Evolutionary conservation across 1,140 invertebrate species (phyloP), one percentile per base, ranked within the genome.

Genomic region (Aphelenchoides fujianensis): DNA sequence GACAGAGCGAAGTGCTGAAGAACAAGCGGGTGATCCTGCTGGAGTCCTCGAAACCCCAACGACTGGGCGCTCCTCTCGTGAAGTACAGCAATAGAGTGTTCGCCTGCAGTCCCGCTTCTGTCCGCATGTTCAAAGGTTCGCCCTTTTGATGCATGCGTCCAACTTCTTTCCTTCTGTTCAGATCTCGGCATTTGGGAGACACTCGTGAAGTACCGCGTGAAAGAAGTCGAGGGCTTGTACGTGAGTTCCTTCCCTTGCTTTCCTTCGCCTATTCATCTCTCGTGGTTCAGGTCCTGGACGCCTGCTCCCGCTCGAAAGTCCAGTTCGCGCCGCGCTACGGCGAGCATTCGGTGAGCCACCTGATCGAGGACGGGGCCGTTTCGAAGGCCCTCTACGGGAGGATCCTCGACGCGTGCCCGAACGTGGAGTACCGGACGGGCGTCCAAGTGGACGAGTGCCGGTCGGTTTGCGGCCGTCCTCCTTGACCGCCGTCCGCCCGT

Each of bases 11-110:
- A 23, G 57, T 27, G 5, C 59, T 78, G 31, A 36, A 61, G 30
- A 35, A 77, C 28, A 55, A 80, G 30, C 69, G 53, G 41, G 68
- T 78, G 7, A 63, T 78, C n/a, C 19, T 78, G 9, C 66, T 78
- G 19, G 78, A 80, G 34, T 75, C 66, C 16, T 32, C 34, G 30
- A 12, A 35, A 30, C 74, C 61, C 16, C n/a, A 68, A 34, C 31
- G 7, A 16, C 48, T 68, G 5, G 61, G 68, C 3, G 16, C 41
- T 0, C 69, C 68, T 28, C 28, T 63, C 16, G 2, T 3, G 5
- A 30, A 31, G 5, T 77, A 80, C 37, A 69, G 79, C 48, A 78
- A 80, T 69, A 53, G 79, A 32, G 76, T 78, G 2, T 78, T 75
- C 52, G 79, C 76, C 2, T 70, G 76, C 23, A 59, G 41, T 36